Percentiles rank a stretch among this genome's conserved stretches.
Evolutionary conservation across 2,888 invertebrate species (phyloP).

Genomic region (Tethea ocularis): DNA sequence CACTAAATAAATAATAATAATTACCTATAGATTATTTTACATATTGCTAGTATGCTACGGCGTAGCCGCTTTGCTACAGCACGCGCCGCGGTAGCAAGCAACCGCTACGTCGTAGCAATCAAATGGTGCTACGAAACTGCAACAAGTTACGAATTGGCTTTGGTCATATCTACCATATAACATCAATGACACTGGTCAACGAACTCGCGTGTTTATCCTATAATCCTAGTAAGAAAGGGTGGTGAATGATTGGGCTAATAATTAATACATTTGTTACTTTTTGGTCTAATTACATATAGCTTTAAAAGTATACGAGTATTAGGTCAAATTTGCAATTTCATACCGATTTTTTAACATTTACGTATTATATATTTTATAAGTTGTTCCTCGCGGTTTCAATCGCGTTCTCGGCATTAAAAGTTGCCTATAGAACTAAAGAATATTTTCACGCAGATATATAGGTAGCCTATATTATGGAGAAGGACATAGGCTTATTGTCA

Average conservation of each 20-base stretch:
- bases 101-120: neutral
- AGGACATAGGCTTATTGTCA: too few species aligned
- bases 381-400: too few species aligned
- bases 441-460: too few species aligned
- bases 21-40: too few species aligned
- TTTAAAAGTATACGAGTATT: neutral
- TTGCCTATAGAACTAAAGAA: too few species aligned
- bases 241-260: constrained; percentile 1
- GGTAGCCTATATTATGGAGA: too few species aligned
- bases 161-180: neutral
- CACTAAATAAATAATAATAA: too few species aligned
- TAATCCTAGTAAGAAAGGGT: neutral
- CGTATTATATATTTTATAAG: too few species aligned
- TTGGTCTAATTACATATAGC: neutral
- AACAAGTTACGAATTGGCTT: neutral
- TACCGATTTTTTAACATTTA: too few species aligned
- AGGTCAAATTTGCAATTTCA: neutral
- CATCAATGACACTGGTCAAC: constrained; percentile 1
- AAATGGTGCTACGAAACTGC: neutral
- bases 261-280: neutral
- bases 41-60: neutral
- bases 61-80: neutral
- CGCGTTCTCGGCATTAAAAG: too few species aligned
- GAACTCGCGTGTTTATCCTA: neutral
- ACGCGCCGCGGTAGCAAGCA: neutral